Evolutionary conservation across 1,140 invertebrate genomes (phyloP), one percentile per base, ranked within the genome.

Genomic region (Ephestia elutella): DNA sequence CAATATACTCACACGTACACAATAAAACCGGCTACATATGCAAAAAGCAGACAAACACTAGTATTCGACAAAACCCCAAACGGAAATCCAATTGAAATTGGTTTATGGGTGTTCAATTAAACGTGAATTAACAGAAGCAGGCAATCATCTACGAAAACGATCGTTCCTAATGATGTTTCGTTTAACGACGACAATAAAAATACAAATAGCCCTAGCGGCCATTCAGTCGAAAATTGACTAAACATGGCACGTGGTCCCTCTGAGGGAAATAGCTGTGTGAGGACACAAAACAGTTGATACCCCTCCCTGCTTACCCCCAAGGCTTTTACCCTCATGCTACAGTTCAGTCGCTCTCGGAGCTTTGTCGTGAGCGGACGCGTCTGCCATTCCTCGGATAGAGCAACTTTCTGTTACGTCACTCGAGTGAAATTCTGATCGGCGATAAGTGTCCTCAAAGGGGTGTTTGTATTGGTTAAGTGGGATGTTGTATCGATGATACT

Each of bases 361-460:
- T 60, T 60, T 70, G 66, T 38, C 49, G 68, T 38, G 79, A 68
- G 61, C 54, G 67, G 71, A 60, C 68, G 72, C 66, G 48, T 57
- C 30, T 38, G 48, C 13, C 20, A 0, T 13, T 25, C 50, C 55
- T 30, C 28, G 49, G 28, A 25, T 58, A 11, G 25, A 44, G 59
- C 58, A 78, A 78, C 74, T 80, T 80, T 82, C 63, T 68, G 71
- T 86, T 84, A 83, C 80, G 81, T 86, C 83, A 86, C 62, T 65
- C 62, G 68, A 69, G 66, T 71, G 66, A 65, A 59, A 65, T 62
- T 68, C 49, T 54, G 62, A 66, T 66, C 72, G 70, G 63, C 65
- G 65, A 72, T 72, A 67, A 68, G 66, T 72, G 71, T 69, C 65
- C 60, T 66, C 60, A 53, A 56, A 68, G 70, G 61, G 68, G 19